These are phyloP conservation scores for Alca torda DNA, from an alignment of 2,797 vertebrate genomes.

Conservation along the genomic window DNA sequence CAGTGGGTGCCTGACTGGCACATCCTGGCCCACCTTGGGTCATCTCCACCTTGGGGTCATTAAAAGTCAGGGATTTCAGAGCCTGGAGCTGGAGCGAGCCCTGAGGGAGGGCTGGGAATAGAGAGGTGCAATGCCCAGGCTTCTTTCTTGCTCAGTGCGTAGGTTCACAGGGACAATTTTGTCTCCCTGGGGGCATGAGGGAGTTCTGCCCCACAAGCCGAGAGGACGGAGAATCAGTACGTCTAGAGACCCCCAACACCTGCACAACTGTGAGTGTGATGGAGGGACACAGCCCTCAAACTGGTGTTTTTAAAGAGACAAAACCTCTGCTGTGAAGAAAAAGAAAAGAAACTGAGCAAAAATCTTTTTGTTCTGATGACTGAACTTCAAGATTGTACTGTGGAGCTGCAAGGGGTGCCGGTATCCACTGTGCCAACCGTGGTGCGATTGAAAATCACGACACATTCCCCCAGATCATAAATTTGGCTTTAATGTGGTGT, in stretches of 20 bases:
- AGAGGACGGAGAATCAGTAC: background rate
- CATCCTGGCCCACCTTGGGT: background rate
- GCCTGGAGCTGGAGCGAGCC: background rate
- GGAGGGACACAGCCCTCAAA: background rate
- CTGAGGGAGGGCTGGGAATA: background rate
- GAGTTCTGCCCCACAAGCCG: background rate
- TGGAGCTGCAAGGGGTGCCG: background rate
- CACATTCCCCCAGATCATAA: background rate
- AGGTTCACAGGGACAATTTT: background rate
- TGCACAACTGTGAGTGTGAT: no score
- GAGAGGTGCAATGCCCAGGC: no score
- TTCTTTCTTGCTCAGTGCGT: background rate
- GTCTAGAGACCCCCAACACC: background rate
- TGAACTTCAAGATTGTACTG: background rate
- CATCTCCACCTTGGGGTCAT: background rate
- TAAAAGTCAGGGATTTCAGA: rapidly evolving
- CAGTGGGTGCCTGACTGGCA: background rate
- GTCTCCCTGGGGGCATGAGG: background rate
- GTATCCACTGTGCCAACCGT: background rate
- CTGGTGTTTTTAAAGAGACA: background rate
- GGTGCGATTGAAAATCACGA: background rate
- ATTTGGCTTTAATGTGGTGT: background rate
- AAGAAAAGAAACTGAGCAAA: background rate
- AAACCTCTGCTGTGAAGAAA: background rate
- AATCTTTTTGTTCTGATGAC: background rate